phyloP scores from a whole-genome alignment of 2,113 vertebrate species.

The Pangasianodon gigas region DNA sequence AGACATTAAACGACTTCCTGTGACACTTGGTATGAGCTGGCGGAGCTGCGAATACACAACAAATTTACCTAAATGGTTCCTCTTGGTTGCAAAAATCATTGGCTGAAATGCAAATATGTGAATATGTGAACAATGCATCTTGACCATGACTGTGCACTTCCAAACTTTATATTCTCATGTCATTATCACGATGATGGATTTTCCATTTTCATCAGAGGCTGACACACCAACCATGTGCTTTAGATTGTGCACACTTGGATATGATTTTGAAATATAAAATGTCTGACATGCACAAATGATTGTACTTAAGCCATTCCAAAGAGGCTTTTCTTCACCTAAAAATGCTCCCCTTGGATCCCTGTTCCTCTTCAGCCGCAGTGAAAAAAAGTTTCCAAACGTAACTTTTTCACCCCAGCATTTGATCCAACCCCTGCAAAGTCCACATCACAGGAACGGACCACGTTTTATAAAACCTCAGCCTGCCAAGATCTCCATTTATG shows the following conservation, averaged over 20 bases:
- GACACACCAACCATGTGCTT: background rate
- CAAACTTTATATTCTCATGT: background rate
- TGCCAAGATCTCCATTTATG: slow-evolving; percentile 46
- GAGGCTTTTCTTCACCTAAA: slow-evolving; percentile 21
- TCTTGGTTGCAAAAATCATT: background rate
- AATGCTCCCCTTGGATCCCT: background rate
- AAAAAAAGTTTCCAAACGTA: slow-evolving; percentile 7
- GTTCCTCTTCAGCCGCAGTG: background rate
- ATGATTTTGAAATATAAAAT: background rate
- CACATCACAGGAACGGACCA: slow-evolving; percentile 35
- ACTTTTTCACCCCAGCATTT: slow-evolving; percentile 32
- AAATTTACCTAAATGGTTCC: background rate
- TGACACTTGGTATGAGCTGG: background rate
- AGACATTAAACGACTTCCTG: slow-evolving; percentile 28
- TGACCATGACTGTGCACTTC: background rate
- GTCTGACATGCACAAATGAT: background rate
- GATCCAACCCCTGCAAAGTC: slow-evolving; percentile 40
- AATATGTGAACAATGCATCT: background rate
- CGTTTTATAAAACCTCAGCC: slow-evolving; percentile 43
- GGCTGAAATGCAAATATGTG: background rate
- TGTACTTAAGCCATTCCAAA: background rate
- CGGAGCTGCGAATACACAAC: background rate
- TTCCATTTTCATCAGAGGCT: background rate
- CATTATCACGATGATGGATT: background rate
- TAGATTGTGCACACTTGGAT: background rate